Evolutionary conservation across 2,888 invertebrate species (phyloP), one percentile per base, ranked within the genome.

Genomic region (Tetranychus piercei): DNA sequence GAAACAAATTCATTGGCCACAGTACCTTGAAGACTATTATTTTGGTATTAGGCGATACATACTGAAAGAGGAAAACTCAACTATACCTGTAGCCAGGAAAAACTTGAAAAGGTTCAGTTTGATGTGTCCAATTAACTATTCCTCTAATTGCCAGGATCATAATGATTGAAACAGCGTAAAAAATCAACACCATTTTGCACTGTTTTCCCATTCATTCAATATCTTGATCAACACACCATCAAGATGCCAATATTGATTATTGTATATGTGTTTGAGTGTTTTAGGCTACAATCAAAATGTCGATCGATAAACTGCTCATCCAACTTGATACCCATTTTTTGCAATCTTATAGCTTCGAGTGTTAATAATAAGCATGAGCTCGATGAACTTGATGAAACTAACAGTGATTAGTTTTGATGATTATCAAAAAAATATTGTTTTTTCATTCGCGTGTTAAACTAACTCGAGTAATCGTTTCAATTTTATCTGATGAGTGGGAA

Each of bases 1-100:
- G 8, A 79, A 80, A 6, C 78, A 80, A 73, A 78, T 83, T 23
- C 77, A 83, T 75, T 83, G 83, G 83, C 79, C 80, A 11, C 78
- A 79, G 2, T 83, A 83, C 77, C 75, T 83, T 70, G 81, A 82
- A 77, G 81, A 81, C 77, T 84, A 84, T 77, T 76, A 78, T 22
- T 69, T 78, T 20, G 79, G 79, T 43, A 77, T 76, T 64, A 76
- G 79, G 20, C 77, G 77, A 73, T 79, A 76, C 74, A 75, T 79
- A 11, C 74, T 79, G 7, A 79, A 79, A 76, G 79, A 79, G 74
- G 78, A 78, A 18, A 43, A 76, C n/a, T 75, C 77, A 23, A 77
- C 78, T 7, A 72, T 79, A 22, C 78, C 78, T 20, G 71, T 73
- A 65, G 79, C 79, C 15, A 73, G 79, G 74, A 78, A 76, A 74